These are phyloP conservation scores for Nasonia longicornis DNA, from an alignment of 1,140 invertebrate genomes.

Conservation along the genomic window DNA sequence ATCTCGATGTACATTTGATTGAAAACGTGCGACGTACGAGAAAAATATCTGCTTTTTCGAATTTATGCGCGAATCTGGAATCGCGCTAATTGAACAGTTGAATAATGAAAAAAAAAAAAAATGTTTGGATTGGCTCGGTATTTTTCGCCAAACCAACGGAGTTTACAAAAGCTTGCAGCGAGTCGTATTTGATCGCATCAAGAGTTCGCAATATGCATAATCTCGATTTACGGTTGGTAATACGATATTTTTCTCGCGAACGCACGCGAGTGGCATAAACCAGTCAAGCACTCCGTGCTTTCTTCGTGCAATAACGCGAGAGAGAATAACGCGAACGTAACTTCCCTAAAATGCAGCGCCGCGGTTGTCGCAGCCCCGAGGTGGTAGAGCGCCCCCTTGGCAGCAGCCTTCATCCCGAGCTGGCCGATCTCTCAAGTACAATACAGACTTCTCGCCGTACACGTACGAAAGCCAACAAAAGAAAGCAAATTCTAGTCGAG, in stretches of 20 bases:
- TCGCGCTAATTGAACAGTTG: no score
- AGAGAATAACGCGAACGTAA: slow-evolving; percentile 60
- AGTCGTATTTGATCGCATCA: no score
- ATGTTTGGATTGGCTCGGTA: no score
- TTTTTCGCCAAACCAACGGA: neutral
- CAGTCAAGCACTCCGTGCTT: no score
- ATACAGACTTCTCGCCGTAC: neutral
- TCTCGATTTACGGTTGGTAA: no score
- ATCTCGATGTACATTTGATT: no score
- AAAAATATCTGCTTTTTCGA: slow-evolving; percentile 30
- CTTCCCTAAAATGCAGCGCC: slow-evolving; percentile 65
- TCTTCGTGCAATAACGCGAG: slow-evolving; percentile 16
- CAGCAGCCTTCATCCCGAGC: slow-evolving; percentile 45
- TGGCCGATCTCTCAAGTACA: slow-evolving; percentile 34
- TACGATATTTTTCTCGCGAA: no score
- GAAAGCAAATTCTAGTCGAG: neutral
- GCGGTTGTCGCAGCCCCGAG: slow-evolving; percentile 69
- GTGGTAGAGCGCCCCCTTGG: slow-evolving; percentile 62
- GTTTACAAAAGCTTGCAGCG: neutral
- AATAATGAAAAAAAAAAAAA: no score
- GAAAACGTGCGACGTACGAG: neutral
- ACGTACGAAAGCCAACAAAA: slow-evolving; percentile 44
- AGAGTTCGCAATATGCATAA: no score
- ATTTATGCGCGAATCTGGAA: neutral
- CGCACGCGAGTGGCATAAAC: no score